Percentiles rank a stretch among this genome's conserved stretches.
Conservation (phyloP, 2,113 vertebrate species). For the Cyanoderma ruficeps region DNA sequence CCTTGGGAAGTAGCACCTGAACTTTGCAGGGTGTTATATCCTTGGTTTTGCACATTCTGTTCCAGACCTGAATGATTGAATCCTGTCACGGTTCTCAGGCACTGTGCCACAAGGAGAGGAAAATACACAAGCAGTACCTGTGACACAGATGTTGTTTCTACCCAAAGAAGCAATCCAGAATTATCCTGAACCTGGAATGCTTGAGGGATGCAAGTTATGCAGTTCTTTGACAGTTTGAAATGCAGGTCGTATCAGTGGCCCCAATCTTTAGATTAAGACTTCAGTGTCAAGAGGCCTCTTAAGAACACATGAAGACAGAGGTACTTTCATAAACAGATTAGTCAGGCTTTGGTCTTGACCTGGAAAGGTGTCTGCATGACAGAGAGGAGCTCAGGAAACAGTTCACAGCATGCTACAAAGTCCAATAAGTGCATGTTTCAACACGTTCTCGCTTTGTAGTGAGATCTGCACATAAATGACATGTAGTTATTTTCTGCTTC, state of each 20-base stretch:
- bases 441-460: background rate
- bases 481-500: background rate
- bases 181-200: background rate
- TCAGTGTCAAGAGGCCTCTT: background rate
- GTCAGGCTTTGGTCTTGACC: slow-evolving; percentile 24
- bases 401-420: background rate
- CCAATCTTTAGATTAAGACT: slow-evolving; percentile 52
- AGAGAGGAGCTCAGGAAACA: background rate
- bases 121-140: background rate
- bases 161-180: background rate
- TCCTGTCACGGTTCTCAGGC: background rate
- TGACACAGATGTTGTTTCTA: background rate
- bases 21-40: background rate
- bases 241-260: background rate
- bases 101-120: background rate
- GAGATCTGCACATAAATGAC: background rate
- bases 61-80: background rate
- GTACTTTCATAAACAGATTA: slow-evolving; percentile 49
- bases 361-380: slow-evolving; percentile 25
- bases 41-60: background rate
- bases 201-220: background rate
- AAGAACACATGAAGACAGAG: background rate
- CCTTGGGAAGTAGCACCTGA: background rate
- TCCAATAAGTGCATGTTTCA: background rate
- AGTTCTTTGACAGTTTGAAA: background rate